A percentile compares a stretch with the other conserved stretches of the same genome.
These are phyloP conservation scores for Bos javanicus DNA, from an alignment of 2,113 vertebrate genomes.

Conservation along the genomic window DNA sequence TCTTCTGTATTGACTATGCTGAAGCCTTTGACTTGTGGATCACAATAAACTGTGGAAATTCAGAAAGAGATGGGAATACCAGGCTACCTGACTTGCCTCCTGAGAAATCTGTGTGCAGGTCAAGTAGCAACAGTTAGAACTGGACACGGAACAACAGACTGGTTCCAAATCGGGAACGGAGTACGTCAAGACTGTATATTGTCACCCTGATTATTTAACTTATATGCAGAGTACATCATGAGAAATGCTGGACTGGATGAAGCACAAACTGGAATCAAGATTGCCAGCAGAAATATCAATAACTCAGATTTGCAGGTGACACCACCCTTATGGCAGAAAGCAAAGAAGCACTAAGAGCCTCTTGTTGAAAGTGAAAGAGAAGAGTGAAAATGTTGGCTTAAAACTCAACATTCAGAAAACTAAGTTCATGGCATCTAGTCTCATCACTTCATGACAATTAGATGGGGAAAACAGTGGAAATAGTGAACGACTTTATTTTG, in stretches of 20 bases:
- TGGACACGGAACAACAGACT: background rate
- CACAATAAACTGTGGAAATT: background rate
- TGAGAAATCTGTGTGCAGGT: background rate
- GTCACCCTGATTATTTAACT: background rate
- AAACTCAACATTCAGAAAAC: background rate
- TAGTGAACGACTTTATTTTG: background rate
- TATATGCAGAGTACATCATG: background rate
- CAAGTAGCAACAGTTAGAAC: background rate
- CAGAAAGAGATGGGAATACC: background rate
- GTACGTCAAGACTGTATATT: accelerated
- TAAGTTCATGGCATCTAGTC: background rate
- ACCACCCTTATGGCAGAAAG: background rate
- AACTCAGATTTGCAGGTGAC: background rate
- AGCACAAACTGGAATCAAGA: background rate
- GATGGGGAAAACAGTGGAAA: background rate
- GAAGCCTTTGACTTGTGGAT: background rate
- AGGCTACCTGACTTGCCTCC: background rate
- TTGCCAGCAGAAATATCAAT: background rate
- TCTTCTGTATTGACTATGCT: background rate
- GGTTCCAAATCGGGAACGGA: background rate
- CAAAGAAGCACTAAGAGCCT: background rate
- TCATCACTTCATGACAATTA: background rate
- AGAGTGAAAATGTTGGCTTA: background rate
- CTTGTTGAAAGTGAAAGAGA: background rate
- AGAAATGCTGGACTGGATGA: background rate